phyloP scores from a whole-genome alignment of 1,140 invertebrate species.

The Drosophila orosa region DNA sequence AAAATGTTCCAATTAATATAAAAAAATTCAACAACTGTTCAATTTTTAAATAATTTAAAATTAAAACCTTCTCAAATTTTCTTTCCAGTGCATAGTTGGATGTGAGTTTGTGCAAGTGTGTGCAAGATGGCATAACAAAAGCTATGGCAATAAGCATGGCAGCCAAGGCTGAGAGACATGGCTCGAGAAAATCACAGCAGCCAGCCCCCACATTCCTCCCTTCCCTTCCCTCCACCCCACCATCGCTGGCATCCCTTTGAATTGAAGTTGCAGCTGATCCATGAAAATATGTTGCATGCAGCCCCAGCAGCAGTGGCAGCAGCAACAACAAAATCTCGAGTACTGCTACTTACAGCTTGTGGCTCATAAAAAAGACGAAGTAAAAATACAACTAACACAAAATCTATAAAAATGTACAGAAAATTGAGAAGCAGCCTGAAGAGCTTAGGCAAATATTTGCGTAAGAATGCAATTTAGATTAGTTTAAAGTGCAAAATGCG shows the following conservation, averaged over 20 bases:
- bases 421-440: constrained; percentile 42
- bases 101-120: constrained; percentile 47
- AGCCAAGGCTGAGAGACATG: constrained; percentile 44
- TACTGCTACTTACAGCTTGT: constrained; percentile 67
- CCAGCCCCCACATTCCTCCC: constrained; percentile 32
- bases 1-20: too few relatives aligned
- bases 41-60: background rate
- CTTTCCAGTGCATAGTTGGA: constrained; percentile 20
- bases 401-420: constrained; percentile 52
- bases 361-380: constrained; percentile 44
- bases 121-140: constrained; percentile 69
- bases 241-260: constrained; percentile 52
- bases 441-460: constrained; percentile 29
- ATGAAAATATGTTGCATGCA: constrained; percentile 79
- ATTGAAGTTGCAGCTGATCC: constrained; percentile 81
- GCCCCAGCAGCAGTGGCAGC: constrained; percentile 19
- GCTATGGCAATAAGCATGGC: constrained; percentile 68
- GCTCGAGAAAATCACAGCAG: constrained; percentile 66
- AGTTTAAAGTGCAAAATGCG: constrained; percentile 24
- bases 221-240: background rate
- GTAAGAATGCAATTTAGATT: constrained; percentile 49
- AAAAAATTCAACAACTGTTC: too few relatives aligned
- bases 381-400: constrained; percentile 52
- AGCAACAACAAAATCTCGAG: constrained; percentile 56
- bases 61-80: background rate